Conservation (phyloP, 2,888 invertebrate genomes). For the Caenorhabditis wallacei region DNA sequence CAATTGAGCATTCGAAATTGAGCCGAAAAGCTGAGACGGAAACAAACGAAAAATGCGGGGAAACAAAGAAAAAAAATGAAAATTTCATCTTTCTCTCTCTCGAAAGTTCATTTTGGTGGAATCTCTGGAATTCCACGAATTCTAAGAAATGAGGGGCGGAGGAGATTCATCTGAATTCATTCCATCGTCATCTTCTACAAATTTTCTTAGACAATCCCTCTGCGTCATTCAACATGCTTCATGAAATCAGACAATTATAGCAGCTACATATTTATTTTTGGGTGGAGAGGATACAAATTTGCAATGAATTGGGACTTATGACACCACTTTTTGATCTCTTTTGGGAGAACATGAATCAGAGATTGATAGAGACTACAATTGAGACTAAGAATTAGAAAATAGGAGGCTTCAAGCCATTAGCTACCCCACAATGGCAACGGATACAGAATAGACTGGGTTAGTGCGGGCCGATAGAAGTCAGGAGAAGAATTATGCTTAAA, state of each 20-base stretch:
- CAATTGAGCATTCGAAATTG: conserved; percentile 56
- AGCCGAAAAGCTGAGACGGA: conserved; percentile 14
- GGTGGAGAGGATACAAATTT: not conserved
- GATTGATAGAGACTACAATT: not conserved
- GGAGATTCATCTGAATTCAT: not conserved
- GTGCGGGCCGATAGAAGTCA: no score
- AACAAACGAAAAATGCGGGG: conserved; percentile 6
- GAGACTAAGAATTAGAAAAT: no score
- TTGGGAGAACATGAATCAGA: not conserved
- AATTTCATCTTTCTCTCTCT: not conserved
- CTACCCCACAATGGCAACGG: no score
- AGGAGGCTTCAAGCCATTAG: no score
- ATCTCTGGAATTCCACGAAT: not conserved
- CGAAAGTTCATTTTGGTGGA: not conserved
- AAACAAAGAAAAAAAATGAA: not conserved
- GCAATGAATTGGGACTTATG: not conserved
- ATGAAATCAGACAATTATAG: conserved; percentile 24
- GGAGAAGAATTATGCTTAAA: no score
- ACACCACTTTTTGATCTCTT: conserved; percentile 3
- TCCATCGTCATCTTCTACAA: not conserved
- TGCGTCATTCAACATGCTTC: conserved; percentile 13
- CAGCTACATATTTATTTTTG: conserved; percentile 4
- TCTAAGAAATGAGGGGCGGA: not conserved
- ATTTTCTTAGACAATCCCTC: not conserved
- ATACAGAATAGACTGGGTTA: no score